Evolutionary conservation across 1,140 invertebrate species (phyloP), one percentile per base, ranked within the genome.

Genomic region (Anoplophora glabripennis): DNA sequence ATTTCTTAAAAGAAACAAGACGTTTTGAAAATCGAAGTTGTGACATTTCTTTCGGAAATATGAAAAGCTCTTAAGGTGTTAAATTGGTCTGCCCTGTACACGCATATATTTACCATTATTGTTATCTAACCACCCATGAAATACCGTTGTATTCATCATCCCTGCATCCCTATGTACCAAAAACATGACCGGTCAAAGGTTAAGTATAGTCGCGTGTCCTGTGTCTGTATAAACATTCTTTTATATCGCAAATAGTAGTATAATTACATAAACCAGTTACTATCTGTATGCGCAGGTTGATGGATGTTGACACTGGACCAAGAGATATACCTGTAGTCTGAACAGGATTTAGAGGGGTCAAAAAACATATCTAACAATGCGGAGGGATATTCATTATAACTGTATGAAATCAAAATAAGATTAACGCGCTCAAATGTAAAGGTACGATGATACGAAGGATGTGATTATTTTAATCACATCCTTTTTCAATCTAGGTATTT

Each of bases 151-250:
- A 28, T 28, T 28, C 21, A 28, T 5, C 21, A 28, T 28, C 21
- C 21, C 21, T 28, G 21, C 21, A 28, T 28, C 21, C 21, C 21
- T 28, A 28, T 28, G 21, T 28, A 28, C 21, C 21, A 28, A 28
- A 28, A 28, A 5, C 3, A 3, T 28, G 21, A 28, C 21, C 21
- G 46, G 56, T 57, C 46, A 41, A 40, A 51, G 56, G 46, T 57
- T 49, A 57, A 49, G 17, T 40, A 36, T 47, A 18, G 56, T 57
- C 56, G 56, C 49, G 56, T 57, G 56, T 41, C 56, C 45, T 49
- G 44, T 57, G 38, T 57, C 56, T 57, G 18, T 46, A 17, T 28
- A 18, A 21, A 46, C n/a, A n/a, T n/a, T 46, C 17, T 21, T 46
- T 17, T 28, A 21, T 17, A 1, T 46, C 4, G 17, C 11, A 28